Conservation (phyloP, 64 coral and sea anemone genomes). For the Pocillopora verrucosa region DNA sequence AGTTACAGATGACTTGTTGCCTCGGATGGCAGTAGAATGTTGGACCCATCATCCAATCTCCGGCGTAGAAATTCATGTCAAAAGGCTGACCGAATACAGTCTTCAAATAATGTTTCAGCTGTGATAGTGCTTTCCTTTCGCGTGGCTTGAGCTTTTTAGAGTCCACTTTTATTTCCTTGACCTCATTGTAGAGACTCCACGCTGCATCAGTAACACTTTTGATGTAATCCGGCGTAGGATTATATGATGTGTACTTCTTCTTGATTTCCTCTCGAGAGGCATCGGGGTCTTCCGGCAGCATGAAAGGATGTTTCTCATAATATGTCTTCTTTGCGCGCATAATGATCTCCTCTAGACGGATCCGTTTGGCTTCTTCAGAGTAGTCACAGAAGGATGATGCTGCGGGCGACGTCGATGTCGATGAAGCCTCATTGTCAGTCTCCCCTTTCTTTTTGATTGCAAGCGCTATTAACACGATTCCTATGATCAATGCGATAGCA, state of each 20-base stretch:
- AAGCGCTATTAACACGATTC: slow-evolving; percentile 22
- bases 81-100: slow-evolving; percentile 59
- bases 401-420: background rate
- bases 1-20: slow-evolving; percentile 53
- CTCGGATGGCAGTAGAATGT: slow-evolving; percentile 40
- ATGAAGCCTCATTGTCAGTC: background rate
- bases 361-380: slow-evolving; percentile 49
- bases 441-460: slow-evolving; percentile 5
- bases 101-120: slow-evolving; percentile 80
- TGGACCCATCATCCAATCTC: slow-evolving; percentile 95
- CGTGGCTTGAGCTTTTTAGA: slow-evolving; percentile 52
- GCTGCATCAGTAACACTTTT: slow-evolving; percentile 65
- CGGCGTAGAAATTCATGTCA: slow-evolving; percentile 83
- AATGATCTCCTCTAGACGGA: slow-evolving; percentile 8
- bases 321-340: slow-evolving; percentile 15
- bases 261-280: slow-evolving; percentile 33
- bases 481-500: background rate
- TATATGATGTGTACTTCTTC: slow-evolving; percentile 58
- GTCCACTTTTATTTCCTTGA: slow-evolving; percentile 57
- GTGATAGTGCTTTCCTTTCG: slow-evolving; percentile 76
- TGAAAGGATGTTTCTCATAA: slow-evolving; percentile 18
- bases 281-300: slow-evolving; percentile 40
- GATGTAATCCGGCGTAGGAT: slow-evolving; percentile 55
- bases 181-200: slow-evolving; percentile 33
- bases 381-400: slow-evolving; percentile 38